phyloP scores from a whole-genome alignment of 2,113 vertebrate species.

The Vidua chalybeata region DNA sequence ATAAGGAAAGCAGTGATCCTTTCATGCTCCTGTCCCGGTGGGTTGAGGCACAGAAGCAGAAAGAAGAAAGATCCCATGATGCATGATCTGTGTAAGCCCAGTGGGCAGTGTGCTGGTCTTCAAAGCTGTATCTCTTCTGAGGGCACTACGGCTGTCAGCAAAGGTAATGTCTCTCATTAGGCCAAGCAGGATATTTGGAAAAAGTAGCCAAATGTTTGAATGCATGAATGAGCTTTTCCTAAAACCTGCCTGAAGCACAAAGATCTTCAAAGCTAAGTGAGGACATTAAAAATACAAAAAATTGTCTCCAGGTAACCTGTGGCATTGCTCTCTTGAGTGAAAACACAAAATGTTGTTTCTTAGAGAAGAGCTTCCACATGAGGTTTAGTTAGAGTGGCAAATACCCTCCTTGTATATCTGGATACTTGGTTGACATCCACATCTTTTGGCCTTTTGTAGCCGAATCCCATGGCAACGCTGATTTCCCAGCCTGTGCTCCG shows the following conservation, averaged over 20 bases:
- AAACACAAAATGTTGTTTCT: neutral
- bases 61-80: neutral
- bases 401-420: neutral
- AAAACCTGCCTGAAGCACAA: neutral
- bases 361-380: neutral
- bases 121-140: neutral
- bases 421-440: neutral
- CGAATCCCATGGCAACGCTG: neutral
- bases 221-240: neutral
- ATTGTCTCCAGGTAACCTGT: neutral
- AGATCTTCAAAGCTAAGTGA: neutral
- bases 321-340: accelerated
- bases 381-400: neutral
- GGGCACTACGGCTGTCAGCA: neutral
- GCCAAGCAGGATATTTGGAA: neutral
- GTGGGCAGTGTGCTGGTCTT: neutral
- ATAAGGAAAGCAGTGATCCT: neutral
- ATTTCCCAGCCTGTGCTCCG: neutral
- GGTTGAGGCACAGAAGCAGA: neutral
- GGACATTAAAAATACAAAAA: neutral
- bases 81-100: neutral
- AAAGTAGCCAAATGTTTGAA: neutral
- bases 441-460: slow-evolving; percentile 9
- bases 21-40: neutral
- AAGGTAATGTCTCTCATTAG: neutral